Base-by-base conservation (phyloP, 1,140 invertebrate genomes). In the Gerris buenoi region DNA sequence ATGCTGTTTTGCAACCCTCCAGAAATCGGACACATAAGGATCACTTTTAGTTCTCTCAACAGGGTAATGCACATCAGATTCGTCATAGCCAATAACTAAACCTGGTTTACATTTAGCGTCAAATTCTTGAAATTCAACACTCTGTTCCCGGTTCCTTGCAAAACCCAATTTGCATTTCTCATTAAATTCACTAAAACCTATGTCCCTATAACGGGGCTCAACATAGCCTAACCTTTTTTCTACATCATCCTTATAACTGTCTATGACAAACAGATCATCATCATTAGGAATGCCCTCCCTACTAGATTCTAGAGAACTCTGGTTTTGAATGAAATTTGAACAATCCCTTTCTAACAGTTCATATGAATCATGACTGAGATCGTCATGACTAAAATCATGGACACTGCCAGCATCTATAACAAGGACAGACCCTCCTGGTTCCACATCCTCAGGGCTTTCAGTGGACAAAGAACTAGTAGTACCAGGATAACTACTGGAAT, bases 361-460 rank as follows among this genome's bases (percentile, higher is more conserved):
- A 76, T 92, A 93, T 70, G 90, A 92, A 76, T 92, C 90, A 75
- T 92, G 90, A 14, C 89, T 91, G 2, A 92, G 78, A 78, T 93
- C 90, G 74, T 93, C 90, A 75, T 91, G 89, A 1, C 88, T 90
- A 28, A 81, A 69, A 46, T 75, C 74, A 63, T 72, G 67, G 2
- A 71, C 73, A 33, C 71, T 73, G 25, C 71, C 69, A 25, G 69
- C 70, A 27, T 73, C 72, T n/a, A 73, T 70, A 25, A 72, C 70
- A 5, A 73, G 63, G 57, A 74, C 71, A 59, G 71, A 74, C 28
- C 73, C 74, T 0, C 68, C 71, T 0, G 71, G 68, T 68, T 75
- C 74, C 56, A 75, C 63, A 61, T 77, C 86, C 78, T 84, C 84
- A 71, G 78, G 84, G 70, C 76, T 86, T 77, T 79, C 83, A 77